phyloP scores from a whole-genome alignment of 2,113 vertebrate genomes.

The Pheucticus melanocephalus region DNA sequence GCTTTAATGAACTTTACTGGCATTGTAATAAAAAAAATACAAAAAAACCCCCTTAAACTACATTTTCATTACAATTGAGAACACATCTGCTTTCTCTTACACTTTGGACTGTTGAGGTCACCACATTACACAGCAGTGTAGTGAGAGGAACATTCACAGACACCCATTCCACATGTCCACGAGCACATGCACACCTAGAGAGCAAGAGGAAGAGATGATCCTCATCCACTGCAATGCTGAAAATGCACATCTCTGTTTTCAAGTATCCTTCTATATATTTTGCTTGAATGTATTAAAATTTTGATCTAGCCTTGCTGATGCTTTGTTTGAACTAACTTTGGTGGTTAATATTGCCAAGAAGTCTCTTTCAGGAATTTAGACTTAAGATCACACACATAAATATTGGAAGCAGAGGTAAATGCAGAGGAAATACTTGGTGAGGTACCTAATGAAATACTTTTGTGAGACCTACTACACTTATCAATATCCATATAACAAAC shows the following conservation, averaged over 20 bases:
- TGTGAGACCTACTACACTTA: neutral
- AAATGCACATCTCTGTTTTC: neutral
- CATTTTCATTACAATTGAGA: neutral
- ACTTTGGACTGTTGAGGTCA: neutral
- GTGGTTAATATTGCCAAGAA: neutral
- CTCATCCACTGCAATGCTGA: neutral
- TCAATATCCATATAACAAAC: neutral
- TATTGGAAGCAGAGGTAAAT: neutral
- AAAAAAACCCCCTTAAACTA: neutral
- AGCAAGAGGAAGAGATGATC: neutral
- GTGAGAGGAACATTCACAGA: neutral
- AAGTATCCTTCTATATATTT: neutral
- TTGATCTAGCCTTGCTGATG: neutral
- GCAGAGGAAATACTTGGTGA: neutral
- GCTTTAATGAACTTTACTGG: neutral
- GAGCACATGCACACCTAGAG: accelerated
- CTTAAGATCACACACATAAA: neutral
- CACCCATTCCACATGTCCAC: accelerated
- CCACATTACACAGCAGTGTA: neutral
- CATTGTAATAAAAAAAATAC: neutral
- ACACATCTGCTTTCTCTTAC: neutral
- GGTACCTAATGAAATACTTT: neutral
- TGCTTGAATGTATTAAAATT: neutral
- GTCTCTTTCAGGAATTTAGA: neutral
- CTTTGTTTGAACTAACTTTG: neutral